Conservation (phyloP, 1,140 invertebrate species). For the Monomorium pharaonis region DNA sequence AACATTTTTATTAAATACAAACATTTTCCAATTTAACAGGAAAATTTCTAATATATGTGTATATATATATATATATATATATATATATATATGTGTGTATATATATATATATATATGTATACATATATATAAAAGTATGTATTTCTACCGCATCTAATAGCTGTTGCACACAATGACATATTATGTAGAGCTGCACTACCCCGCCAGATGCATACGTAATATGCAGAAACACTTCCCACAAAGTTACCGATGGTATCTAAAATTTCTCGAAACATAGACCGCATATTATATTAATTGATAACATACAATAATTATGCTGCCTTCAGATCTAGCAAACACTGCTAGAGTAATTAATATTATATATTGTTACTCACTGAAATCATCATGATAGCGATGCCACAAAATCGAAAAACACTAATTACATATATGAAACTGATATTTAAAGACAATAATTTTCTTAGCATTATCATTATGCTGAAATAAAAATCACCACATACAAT, state of each 20-base stretch:
- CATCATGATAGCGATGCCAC: constrained; percentile 62
- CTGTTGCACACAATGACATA: constrained; percentile 67
- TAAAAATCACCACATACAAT: neutral
- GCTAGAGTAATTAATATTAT: constrained; percentile 14
- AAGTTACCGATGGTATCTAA: neutral
- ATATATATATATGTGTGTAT: no score
- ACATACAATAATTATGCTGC: neutral
- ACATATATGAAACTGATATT: constrained; percentile 67
- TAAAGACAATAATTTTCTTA: constrained; percentile 57
- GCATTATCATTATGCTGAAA: constrained; percentile 54
- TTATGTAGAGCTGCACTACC: constrained; percentile 68
- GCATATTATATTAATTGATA: neutral
- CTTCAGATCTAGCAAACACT: neutral
- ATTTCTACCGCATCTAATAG: constrained; percentile 68
- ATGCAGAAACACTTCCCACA: constrained; percentile 12
- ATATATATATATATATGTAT: no score
- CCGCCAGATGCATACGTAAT: constrained; percentile 43
- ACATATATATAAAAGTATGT: neutral
- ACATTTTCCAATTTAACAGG: neutral
- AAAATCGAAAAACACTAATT: constrained; percentile 69
- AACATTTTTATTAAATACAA: neutral
- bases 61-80: no score
- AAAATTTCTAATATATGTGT: neutral
- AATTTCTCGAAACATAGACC: neutral
- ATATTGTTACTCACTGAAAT: constrained; percentile 33